Evolutionary conservation across 2,113 vertebrate species (phyloP).

Genomic region (Tetraodon nigroviridis): DNA sequence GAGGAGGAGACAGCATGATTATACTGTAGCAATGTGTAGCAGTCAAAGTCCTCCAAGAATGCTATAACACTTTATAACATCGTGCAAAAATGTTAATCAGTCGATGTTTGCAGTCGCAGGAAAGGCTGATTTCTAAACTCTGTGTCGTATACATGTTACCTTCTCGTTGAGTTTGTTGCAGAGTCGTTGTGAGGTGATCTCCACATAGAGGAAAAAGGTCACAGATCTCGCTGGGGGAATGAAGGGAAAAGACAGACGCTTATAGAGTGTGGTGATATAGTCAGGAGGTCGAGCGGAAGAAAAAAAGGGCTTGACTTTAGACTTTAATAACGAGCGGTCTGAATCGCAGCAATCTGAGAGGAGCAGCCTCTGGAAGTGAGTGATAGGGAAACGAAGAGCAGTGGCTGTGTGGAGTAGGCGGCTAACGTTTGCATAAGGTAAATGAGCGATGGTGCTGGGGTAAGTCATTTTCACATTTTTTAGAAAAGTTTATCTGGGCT

Average conservation of each 20-base stretch:
- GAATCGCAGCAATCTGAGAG: slow-evolving; percentile 23
- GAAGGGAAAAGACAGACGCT: slow-evolving; percentile 10
- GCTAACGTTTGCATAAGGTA: slow-evolving; percentile 9
- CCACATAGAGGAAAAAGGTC: neutral
- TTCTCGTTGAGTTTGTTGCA: neutral
- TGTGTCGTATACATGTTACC: neutral
- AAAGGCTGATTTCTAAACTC: too few species aligned
- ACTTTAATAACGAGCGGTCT: slow-evolving; percentile 25
- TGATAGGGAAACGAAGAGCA: slow-evolving; percentile 17
- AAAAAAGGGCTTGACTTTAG: slow-evolving; percentile 9
- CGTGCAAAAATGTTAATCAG: neutral
- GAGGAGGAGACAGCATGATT: slow-evolving; percentile 3
- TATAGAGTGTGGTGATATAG: slow-evolving; percentile 18
- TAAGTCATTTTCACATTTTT: slow-evolving; percentile 4
- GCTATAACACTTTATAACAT: slow-evolving; percentile 1
- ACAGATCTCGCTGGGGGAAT: slow-evolving; percentile 21
- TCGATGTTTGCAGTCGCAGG: too few species aligned
- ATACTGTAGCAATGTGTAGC: slow-evolving; percentile 7
- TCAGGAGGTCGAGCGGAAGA: slow-evolving; percentile 20
- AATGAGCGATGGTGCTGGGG: slow-evolving; percentile 6
- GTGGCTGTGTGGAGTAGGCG: neutral
- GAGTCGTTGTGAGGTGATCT: neutral
- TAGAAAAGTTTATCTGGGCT: slow-evolving; percentile 1
- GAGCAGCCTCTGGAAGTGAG: neutral
- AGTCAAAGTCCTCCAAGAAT: neutral